A percentile compares a stretch with the other conserved stretches of the same genome.
Conservation (phyloP, 2,888 invertebrate genomes). For the Epinotia brunnichana region DNA sequence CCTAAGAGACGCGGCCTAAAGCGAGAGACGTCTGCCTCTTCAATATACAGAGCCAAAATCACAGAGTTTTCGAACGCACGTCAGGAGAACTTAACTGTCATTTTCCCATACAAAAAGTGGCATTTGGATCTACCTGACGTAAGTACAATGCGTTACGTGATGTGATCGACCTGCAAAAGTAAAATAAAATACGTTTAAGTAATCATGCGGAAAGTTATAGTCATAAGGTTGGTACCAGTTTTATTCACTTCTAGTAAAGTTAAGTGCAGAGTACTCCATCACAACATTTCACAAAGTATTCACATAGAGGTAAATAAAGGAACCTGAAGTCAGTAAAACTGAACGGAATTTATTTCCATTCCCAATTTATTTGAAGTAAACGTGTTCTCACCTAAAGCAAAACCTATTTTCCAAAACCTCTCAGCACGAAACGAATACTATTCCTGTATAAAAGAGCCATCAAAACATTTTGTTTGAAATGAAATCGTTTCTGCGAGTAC, state of each 20-base stretch:
- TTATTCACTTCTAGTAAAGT: too few species aligned
- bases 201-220: too few species aligned
- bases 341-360: not conserved
- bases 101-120: too few species aligned
- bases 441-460: slow-evolving; percentile 42
- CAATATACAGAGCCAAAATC: not conserved
- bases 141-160: too few species aligned
- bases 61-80: not conserved
- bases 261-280: too few species aligned
- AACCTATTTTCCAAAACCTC: slow-evolving; percentile 36
- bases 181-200: too few species aligned
- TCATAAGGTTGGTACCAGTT: too few species aligned
- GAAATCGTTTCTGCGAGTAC: slow-evolving; percentile 39
- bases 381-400: slow-evolving; percentile 26
- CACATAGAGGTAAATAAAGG: not conserved
- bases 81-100: too few species aligned
- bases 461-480: slow-evolving; percentile 45
- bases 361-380: not conserved
- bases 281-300: too few species aligned
- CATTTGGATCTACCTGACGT: too few species aligned
- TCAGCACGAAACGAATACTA: slow-evolving; percentile 26
- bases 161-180: too few species aligned
- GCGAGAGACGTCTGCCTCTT: not conserved
- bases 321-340: not conserved
- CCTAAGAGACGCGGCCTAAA: not conserved